These are phyloP conservation scores for Chrysomallon squamiferum DNA, from an alignment of 1,140 invertebrate genomes.

Conservation along the genomic window DNA sequence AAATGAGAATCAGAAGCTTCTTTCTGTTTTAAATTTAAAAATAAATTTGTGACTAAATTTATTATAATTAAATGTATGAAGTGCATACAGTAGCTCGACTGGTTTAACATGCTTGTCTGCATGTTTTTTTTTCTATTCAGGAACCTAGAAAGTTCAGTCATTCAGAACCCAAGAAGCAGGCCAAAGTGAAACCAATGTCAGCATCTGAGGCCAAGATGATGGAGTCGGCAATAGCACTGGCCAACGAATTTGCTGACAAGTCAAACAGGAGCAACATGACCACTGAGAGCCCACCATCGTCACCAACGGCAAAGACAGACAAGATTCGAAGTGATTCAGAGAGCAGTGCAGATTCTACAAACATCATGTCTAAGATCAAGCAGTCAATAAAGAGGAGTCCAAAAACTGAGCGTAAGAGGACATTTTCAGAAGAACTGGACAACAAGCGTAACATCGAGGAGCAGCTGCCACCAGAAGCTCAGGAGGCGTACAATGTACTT, in stretches of 20 bases:
- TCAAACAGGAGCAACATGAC: constrained; percentile 12
- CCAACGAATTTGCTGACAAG: constrained; percentile 83
- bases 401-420: constrained; percentile 57
- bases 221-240: constrained; percentile 91
- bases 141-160: not conserved
- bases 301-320: constrained; percentile 26
- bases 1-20: too few species aligned
- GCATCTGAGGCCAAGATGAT: constrained; percentile 91
- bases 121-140: constrained; percentile 3
- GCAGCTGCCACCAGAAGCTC: constrained; percentile 67
- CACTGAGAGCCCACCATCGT: constrained; percentile 21
- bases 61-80: too few species aligned
- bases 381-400: constrained; percentile 66
- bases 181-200: constrained; percentile 86
- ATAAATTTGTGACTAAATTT: too few species aligned
- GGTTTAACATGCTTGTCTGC: too few species aligned
- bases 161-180: constrained; percentile 48
- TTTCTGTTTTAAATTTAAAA: too few species aligned
- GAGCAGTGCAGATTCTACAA: constrained; percentile 70
- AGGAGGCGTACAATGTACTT: constrained; percentile 88
- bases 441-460: constrained; percentile 43
- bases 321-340: constrained; percentile 45
- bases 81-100: too few species aligned
- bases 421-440: constrained; percentile 65
- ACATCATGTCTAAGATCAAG: constrained; percentile 81